Base-by-base conservation (phyloP, 2,113 vertebrate species). In the Macrotus californicus region DNA sequence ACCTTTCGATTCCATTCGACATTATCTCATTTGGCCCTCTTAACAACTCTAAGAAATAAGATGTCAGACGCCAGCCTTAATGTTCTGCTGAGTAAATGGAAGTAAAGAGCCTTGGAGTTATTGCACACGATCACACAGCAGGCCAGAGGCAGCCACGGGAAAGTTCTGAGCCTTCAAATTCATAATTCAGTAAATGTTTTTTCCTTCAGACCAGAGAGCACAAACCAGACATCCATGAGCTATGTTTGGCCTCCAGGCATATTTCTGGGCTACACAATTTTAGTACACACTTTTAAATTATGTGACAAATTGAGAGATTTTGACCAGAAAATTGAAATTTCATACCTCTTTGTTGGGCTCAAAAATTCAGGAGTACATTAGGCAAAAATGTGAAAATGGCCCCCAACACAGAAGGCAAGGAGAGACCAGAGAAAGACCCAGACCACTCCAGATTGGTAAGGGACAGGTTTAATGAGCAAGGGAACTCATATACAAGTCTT, bases 161-260 rank as follows among this genome's bases (percentile, higher is more conserved):
- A 41, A 0, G 2, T 59, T 29, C n/a, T 39, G 26, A 72, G 41
- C 15, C n/a, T 90, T 73, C 48, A 10, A 26, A 31, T 69, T 87
- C 7, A 9, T 26, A 24, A 36, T 36, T 1, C 26, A 73, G 39
- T 41, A 56, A 76, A 15, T 9, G 2, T 1, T 43, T 11, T 52
- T 80, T 73, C 8, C 26, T 46, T 72, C 18, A 86, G 31, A 64
- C 3, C 24, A 89, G 21, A 93, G 10, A 73, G 7, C 2, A n/a
- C 15, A 89, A 67, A 54, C 16, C 31, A 82, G 15, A 39, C 5
- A 82, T 7, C 24, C 21, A 82, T 36, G 61, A 26, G 3, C 2
- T 81, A 0, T 26, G 73, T 77, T 29, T 54, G 36, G 19, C 0
- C 29, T 26, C 2, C 0, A 56, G 21, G 0, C 19, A 7, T 10